Evolutionary conservation across 2,113 vertebrate species (phyloP), one percentile per base, ranked within the genome.

Genomic region (Eulacestoma nigropectus): DNA sequence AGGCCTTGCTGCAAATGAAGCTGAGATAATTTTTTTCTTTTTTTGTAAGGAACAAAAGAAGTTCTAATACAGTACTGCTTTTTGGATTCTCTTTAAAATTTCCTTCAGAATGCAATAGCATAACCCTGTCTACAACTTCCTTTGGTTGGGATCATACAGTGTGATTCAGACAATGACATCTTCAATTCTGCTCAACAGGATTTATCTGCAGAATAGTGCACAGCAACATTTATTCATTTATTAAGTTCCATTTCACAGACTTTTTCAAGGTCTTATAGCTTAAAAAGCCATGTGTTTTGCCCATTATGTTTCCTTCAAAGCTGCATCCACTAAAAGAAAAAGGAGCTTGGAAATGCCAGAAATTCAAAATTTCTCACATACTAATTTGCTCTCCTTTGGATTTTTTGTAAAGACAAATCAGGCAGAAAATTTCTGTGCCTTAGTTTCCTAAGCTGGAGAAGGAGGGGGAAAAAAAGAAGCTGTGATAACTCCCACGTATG

Each of bases 381-480:
- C 75, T 95, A 90, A 96, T 94, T 94, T 94, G 11, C 27, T 80
- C 56, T 93, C 82, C 68, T 96, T 77, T 95, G 72, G 91, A 80
- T 96, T 91, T 96, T 91, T 95, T 82, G 94, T 91, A 93, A 94
- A 93, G 87, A 87, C 84, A 90, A 96, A 90, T 83, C 82, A 90
- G 68, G 84, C 74, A 83, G 70, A 62, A 73, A 67, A 90, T 73
- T 97, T 91, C 70, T 85, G 84, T 90, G 79, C 87, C 95, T 96
- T 95, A 93, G 96, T 96, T 96, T 96, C 95, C 93, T 96, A 90
- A 94, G 91, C 91, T 95, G 96, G 91, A 96, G 62, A 93, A 84
- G 49, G 22, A 91, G 72, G 27, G 49, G 44, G 26, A 1, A 33
- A 57, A 91, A 93, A 91, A 79, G 93, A 95, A 91, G 76, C 93